Percentiles rank a stretch among this genome's conserved stretches.
Evolutionary conservation across 2,797 vertebrate genomes (phyloP).

Genomic region (Acropternis orthonyx): DNA sequence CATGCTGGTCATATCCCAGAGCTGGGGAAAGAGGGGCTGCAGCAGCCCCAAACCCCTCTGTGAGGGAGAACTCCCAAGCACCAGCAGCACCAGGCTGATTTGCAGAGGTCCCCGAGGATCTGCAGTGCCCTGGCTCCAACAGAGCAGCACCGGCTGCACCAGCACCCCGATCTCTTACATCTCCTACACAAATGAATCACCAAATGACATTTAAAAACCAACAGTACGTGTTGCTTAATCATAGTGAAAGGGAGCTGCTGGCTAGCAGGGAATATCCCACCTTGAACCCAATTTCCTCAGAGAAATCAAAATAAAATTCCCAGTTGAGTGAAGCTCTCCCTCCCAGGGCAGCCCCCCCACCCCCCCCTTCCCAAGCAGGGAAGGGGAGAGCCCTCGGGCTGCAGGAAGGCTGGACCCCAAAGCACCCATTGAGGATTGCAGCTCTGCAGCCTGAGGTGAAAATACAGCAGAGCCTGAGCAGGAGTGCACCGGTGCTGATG

Average conservation of each 20-base stretch:
- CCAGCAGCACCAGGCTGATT: not conserved
- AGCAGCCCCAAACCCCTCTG: not conserved
- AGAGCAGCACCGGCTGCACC: not conserved
- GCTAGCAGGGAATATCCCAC: not conserved
- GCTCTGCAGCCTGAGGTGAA: not conserved
- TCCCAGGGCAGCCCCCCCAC: not conserved
- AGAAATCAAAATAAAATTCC: not conserved
- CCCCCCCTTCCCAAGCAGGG: not conserved
- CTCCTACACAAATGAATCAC: constrained; percentile 58
- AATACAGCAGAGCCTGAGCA: not conserved
- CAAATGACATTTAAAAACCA: constrained; percentile 46
- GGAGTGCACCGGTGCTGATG: accelerated
- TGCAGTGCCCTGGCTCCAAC: not conserved
- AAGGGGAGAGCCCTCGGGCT: not conserved
- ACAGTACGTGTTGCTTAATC: constrained; percentile 15
- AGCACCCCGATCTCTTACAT: not conserved
- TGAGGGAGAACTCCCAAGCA: not conserved
- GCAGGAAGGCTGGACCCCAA: not conserved
- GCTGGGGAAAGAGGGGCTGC: not conserved
- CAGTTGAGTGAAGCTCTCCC: not conserved
- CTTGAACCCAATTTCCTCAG: not conserved
- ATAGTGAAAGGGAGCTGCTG: constrained; percentile 40
- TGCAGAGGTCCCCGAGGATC: not conserved
- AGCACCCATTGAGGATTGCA: not conserved
- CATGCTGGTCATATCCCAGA: accelerated